Evolutionary conservation across 2,797 vertebrate genomes (phyloP).

Genomic region (Loriculus beryllinus): DNA sequence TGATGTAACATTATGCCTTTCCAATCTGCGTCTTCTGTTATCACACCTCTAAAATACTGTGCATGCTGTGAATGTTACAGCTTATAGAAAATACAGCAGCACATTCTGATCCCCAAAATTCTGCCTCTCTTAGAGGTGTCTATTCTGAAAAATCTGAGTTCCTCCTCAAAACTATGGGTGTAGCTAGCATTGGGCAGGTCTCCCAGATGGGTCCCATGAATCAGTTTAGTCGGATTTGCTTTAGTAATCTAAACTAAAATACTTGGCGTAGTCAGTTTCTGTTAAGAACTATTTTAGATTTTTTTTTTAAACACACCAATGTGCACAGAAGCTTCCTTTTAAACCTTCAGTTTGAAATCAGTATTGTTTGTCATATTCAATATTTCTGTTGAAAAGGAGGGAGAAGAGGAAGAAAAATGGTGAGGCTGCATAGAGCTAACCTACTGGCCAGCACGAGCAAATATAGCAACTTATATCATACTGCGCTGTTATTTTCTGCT

Average conservation of each 20-base stretch:
- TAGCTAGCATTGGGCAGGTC: background rate
- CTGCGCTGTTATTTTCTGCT: background rate
- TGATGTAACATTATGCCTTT: constrained; percentile 23
- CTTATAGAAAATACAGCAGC: background rate
- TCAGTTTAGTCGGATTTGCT: background rate
- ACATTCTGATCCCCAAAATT: background rate
- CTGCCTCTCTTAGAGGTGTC: background rate
- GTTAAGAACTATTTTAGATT: background rate
- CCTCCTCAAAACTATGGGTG: background rate
- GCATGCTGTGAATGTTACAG: background rate
- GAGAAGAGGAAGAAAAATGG: background rate
- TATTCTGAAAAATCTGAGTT: background rate
- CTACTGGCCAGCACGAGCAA: background rate
- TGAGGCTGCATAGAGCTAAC: background rate
- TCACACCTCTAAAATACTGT: background rate
- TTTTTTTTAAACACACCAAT: background rate
- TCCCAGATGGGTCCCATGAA: background rate
- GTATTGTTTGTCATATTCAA: background rate
- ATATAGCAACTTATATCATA: background rate
- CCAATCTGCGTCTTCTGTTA: background rate
- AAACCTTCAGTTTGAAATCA: background rate
- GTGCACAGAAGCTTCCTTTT: background rate
- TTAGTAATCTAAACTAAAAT: background rate
- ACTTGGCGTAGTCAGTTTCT: background rate
- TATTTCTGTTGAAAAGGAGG: background rate